Conservation (phyloP, 64 coral and sea anemone genomes). For the Montipora foliosa region DNA sequence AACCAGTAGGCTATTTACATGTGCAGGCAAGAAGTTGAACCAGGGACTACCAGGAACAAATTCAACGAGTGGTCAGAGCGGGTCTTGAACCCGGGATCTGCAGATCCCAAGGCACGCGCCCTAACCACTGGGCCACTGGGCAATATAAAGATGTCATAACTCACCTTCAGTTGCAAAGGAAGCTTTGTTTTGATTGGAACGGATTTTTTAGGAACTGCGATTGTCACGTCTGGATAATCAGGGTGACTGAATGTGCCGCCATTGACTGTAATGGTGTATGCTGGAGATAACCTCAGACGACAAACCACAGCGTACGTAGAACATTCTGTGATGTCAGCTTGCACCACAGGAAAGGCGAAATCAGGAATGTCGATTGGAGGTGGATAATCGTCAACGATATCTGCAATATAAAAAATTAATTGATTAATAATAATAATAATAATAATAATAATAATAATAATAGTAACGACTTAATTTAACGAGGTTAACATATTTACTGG, state of each 20-base stretch:
- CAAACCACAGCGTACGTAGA: constrained; percentile 62
- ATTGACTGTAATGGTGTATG: constrained; percentile 3
- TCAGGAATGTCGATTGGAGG: not conserved
- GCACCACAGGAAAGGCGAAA: constrained; percentile 49
- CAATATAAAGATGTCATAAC: no score
- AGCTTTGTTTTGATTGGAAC: constrained; percentile 28
- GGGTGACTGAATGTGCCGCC: not conserved
- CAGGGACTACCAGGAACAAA: no score
- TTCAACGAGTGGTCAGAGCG: no score
- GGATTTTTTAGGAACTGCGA: constrained; percentile 33
- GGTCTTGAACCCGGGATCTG: no score
- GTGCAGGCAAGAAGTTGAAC: no score
- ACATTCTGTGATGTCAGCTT: constrained; percentile 46
- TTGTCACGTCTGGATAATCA: constrained; percentile 28
- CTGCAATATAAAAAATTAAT: not conserved
- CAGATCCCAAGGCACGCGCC: no score
- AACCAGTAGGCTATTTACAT: no score
- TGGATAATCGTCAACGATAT: constrained; percentile 51
- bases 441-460: no score
- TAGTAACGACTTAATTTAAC: not conserved
- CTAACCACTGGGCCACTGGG: no score
- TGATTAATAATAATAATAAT: not conserved
- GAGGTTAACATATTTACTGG: no score
- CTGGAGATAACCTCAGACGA: constrained; percentile 24
- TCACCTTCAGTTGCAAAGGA: constrained; percentile 15